Conservation (phyloP, 30 jellyfish, hydroid and myxozoan species). For the Clytia hemisphaerica region DNA sequence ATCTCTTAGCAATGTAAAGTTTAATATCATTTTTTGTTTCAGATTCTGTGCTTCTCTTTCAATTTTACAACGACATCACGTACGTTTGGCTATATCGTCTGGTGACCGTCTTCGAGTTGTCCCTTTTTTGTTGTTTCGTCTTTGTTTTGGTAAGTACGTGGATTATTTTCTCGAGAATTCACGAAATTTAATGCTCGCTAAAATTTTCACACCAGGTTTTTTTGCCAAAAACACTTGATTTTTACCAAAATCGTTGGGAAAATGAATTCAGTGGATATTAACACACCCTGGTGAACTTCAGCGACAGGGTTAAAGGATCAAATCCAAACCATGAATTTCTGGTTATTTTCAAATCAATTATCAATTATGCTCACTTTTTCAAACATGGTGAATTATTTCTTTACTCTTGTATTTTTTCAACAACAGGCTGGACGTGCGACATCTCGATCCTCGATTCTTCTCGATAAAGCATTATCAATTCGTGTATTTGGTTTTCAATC, state of each 20-base stretch:
- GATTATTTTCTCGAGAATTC: not conserved
- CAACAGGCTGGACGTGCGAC: constrained; percentile 77
- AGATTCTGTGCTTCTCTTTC: constrained; percentile 53
- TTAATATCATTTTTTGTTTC: not conserved
- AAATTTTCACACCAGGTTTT: no score
- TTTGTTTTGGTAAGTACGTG: constrained; percentile 55
- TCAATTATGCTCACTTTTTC: not conserved
- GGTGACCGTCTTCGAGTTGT: constrained; percentile 32
- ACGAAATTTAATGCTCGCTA: no score
- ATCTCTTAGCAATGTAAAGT: no score
- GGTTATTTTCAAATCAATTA: not conserved
- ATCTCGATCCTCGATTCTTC: constrained; percentile 43
- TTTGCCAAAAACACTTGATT: no score
- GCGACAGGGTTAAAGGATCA: no score
- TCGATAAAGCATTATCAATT: constrained; percentile 59
- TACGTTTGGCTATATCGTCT: constrained; percentile 53
- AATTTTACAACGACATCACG: constrained; percentile 10
- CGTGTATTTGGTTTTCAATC: constrained; percentile 91
- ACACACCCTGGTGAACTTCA: no score
- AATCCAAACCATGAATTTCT: no score
- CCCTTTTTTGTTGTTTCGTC: constrained; percentile 39
- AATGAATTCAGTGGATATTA: no score
- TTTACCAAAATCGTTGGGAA: no score
- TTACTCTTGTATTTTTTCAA: not conserved
- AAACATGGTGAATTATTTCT: not conserved